These are phyloP conservation scores for Theretra japonica DNA, from an alignment of 2,888 invertebrate species.

Conservation along the genomic window DNA sequence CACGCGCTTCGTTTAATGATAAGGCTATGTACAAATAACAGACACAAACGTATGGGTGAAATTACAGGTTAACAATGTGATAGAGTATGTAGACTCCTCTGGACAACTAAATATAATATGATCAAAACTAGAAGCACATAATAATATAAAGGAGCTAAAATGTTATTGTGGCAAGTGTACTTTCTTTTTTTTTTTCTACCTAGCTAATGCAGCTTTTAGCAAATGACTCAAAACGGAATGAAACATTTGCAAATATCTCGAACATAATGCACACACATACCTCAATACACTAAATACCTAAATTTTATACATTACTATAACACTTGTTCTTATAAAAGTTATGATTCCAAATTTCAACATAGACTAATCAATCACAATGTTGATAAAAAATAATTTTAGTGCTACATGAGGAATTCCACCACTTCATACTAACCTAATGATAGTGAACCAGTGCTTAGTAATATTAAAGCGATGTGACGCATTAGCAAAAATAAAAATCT, in stretches of 20 bases:
- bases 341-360: slow-evolving; percentile 62
- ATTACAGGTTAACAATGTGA: neutral
- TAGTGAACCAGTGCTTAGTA: slow-evolving; percentile 43
- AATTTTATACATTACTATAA: slow-evolving; percentile 70
- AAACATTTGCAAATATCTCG: slow-evolving; percentile 16
- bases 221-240: slow-evolving; percentile 34
- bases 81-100: neutral
- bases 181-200: neutral
- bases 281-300: slow-evolving; percentile 60
- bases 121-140: slow-evolving; percentile 4
- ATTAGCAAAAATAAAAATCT: slow-evolving; percentile 28
- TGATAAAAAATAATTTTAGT: slow-evolving; percentile 51
- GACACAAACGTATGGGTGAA: neutral
- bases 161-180: slow-evolving; percentile 17
- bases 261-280: slow-evolving; percentile 45
- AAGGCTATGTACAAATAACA: slow-evolving; percentile 38
- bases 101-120: slow-evolving; percentile 6
- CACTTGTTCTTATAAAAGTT: slow-evolving; percentile 72
- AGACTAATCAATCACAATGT: slow-evolving; percentile 60
- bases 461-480: slow-evolving; percentile 48
- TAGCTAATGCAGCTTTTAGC: slow-evolving; percentile 32
- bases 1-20: slow-evolving; percentile 17
- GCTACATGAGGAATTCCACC: slow-evolving; percentile 48
- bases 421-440: slow-evolving; percentile 46
- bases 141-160: slow-evolving; percentile 6